Evolutionary conservation across 2,888 invertebrate species (phyloP).

Genomic region (Sicus ferrugineus): DNA sequence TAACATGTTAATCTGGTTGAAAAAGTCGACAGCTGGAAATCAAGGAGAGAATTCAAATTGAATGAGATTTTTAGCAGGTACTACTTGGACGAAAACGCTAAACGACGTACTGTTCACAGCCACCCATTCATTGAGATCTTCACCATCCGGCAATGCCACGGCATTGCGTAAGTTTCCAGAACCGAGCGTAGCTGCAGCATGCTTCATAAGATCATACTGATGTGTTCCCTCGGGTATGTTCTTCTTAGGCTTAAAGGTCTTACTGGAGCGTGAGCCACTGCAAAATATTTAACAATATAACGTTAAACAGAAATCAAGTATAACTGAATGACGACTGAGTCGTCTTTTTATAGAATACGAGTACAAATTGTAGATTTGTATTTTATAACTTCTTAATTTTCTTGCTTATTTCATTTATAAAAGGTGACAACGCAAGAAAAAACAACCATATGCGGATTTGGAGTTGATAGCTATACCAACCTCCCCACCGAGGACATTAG

Average conservation of each 20-base stretch:
- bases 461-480: no score
- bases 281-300: conserved; percentile 19
- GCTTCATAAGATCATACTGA: conserved; percentile 99
- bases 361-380: no score
- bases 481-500: no score
- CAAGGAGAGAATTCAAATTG: not conserved
- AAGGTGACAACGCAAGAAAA: no score
- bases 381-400: no score
- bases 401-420: no score
- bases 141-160: conserved; percentile 96
- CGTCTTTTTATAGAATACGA: no score
- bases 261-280: conserved; percentile 78
- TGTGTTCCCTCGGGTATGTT: conserved; percentile 98
- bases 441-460: no score
- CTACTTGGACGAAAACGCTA: not conserved
- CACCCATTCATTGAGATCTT: conserved; percentile 99
- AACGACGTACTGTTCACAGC: conserved; percentile 94
- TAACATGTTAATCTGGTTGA: conserved; percentile 99
- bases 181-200: conserved; percentile 97
- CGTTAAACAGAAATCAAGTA: conserved; percentile 5
- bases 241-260: conserved; percentile 98
- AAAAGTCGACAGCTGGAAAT: conserved; percentile 93
- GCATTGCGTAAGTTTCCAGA: conserved; percentile 96
- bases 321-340: no score
- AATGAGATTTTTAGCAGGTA: not conserved